Evolutionary conservation across 2,797 vertebrate genomes (phyloP).

Genomic region (Anguilla pacifica): DNA sequence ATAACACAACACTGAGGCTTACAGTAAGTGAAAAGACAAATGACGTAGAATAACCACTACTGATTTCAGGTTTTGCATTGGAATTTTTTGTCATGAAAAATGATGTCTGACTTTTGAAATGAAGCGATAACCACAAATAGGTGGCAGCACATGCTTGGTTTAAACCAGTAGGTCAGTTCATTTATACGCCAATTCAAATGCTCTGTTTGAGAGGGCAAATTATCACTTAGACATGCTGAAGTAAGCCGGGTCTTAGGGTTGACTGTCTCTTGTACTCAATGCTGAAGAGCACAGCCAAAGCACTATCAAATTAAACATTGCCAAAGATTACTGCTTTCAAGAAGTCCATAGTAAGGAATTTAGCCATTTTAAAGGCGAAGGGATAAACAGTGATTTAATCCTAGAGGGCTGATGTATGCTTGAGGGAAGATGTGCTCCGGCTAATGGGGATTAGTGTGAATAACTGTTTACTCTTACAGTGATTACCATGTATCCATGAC

Average conservation of each 20-base stretch:
- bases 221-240: neutral
- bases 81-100: neutral
- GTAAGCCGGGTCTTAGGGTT: neutral
- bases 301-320: neutral
- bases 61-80: neutral
- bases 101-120: constrained; percentile 1
- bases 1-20: too few species aligned
- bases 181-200: neutral
- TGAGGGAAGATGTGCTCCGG: neutral
- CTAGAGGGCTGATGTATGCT: neutral
- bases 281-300: neutral
- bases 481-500: neutral
- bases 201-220: neutral
- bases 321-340: neutral
- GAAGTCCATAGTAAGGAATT: neutral
- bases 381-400: neutral
- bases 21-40: neutral
- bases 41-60: neutral
- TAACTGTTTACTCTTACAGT: neutral
- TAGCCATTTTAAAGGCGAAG: neutral
- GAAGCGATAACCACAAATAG: neutral
- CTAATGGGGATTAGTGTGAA: constrained; percentile 13
- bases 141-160: neutral
- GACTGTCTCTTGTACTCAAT: neutral
- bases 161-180: neutral